Base-by-base conservation (phyloP, 2,113 vertebrate genomes). In the Nothoprocta pentlandii region DNA sequence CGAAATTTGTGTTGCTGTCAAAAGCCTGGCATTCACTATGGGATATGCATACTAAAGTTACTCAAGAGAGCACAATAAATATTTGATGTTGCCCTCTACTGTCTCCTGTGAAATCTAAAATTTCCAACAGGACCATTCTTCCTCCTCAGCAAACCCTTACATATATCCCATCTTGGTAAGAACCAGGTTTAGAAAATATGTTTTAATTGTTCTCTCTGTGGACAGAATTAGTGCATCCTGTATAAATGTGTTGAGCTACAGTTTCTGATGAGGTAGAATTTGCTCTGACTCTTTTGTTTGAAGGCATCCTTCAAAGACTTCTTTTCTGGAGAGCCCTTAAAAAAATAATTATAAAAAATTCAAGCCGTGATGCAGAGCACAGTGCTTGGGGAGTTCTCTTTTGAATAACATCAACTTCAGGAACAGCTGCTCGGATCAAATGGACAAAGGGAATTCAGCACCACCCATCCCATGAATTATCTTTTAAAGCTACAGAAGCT, bases 401-500 rank as follows among this genome's bases (percentile, higher is more conserved):
- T 91, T 95, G 95, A 97, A 97, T 93, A 95, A 86, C 69, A 82
- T 58, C 47, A 30, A 80, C 93, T 96, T 95, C 84, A 96, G 93
- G 87, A 97, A 97, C 97, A 98, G 97, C 98, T 98, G 97, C 92
- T 97, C 68, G 94, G 95, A 97, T 97, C 96, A 97, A 97, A 96
- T 89, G 90, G 89, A 97, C 93, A 96, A 96, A 94, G 95, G 77
- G 73, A 96, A 92, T 95, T 80, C 75, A 73, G 92, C 87, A 87
- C 67, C 93, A 83, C 81, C 88, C 95, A 84, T 75, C n/a, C 82
- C 7, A 12, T 63, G 56, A 41, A 86, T 94, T 95, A 89, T 90
- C 80, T 90, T 84, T 94, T 97, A 97, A 97, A 97, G 94, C 78
- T 85, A 85, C 82, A 87, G 85, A 53, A 94, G 70, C 62, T 86